Evolutionary conservation across 2,113 vertebrate species (phyloP).

Genomic region (Protomyctophum bolini): DNA sequence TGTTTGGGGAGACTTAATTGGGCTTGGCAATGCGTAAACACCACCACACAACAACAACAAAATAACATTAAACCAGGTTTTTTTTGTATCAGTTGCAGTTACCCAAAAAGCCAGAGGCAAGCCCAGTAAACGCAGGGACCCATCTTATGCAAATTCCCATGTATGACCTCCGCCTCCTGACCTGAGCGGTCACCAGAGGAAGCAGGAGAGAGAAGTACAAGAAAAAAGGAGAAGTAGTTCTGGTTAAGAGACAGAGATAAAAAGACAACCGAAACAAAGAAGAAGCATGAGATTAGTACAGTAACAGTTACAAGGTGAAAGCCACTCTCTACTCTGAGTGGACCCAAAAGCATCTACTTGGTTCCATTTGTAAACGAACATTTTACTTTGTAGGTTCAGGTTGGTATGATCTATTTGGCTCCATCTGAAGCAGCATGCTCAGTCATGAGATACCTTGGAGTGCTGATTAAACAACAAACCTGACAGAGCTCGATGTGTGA

Average conservation of each 20-base stretch:
- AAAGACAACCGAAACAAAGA: background rate
- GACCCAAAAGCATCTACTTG: too few species aligned
- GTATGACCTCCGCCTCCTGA: slow-evolving; percentile 41
- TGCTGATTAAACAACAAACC: slow-evolving; percentile 55
- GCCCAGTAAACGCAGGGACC: slow-evolving; percentile 39
- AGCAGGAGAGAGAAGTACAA: slow-evolving; percentile 25
- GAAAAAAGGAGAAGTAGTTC: background rate
- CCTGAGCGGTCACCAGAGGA: slow-evolving; percentile 30
- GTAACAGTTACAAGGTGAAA: slow-evolving; percentile 29
- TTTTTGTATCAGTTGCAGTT: slow-evolving; percentile 34
- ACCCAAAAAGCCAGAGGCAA: slow-evolving; percentile 40
- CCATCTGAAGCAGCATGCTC: slow-evolving; percentile 50
- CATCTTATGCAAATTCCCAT: slow-evolving; percentile 22
- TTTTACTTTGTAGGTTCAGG: too few species aligned
- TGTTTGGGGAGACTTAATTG: slow-evolving; percentile 37
- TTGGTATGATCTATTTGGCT: slow-evolving; percentile 20
- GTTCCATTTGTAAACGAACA: too few species aligned
- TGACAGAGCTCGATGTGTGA: slow-evolving; percentile 51
- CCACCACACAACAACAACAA: too few species aligned
- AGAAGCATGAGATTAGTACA: slow-evolving; percentile 8
- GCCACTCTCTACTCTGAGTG: too few species aligned
- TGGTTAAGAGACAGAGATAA: background rate
- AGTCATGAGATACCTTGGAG: slow-evolving; percentile 46
- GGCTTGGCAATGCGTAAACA: background rate
- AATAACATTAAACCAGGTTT: background rate